These are phyloP conservation scores for Microtus richardsoni DNA, from an alignment of 2,113 vertebrate genomes.

Conservation along the genomic window DNA sequence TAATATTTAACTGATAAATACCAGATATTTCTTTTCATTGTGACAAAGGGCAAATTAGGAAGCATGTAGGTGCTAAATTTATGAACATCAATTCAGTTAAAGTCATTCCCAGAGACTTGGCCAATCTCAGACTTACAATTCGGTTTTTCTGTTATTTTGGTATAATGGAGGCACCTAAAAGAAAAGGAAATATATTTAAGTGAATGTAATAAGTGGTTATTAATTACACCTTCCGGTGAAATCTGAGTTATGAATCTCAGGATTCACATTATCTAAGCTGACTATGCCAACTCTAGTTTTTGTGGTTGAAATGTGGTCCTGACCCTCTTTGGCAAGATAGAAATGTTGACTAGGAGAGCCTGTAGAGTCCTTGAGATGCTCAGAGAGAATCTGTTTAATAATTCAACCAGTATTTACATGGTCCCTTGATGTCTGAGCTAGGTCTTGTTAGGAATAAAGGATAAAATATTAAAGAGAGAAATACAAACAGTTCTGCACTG, in stretches of 20 bases:
- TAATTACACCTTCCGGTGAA: neutral
- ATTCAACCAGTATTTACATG: slow-evolving; percentile 77
- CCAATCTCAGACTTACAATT: neutral
- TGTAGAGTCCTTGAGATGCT: slow-evolving; percentile 56
- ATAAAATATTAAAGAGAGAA: slow-evolving; percentile 80
- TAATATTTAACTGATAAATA: neutral
- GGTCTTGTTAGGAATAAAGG: slow-evolving; percentile 71
- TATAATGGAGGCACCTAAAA: neutral
- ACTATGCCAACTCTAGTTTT: slow-evolving; percentile 20
- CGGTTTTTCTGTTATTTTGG: neutral
- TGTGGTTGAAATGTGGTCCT: neutral
- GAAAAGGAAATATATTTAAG: slow-evolving; percentile 14
- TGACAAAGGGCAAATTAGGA: neutral
- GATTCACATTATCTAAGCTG: neutral
- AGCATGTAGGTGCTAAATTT: neutral
- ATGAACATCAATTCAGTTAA: neutral
- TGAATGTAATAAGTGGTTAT: neutral
- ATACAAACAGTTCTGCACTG: slow-evolving; percentile 69
- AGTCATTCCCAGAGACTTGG: neutral
- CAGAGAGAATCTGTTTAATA: slow-evolving; percentile 69
- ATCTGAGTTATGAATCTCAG: neutral
- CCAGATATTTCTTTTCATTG: neutral
- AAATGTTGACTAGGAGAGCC: slow-evolving; percentile 50
- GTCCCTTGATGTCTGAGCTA: slow-evolving; percentile 51
- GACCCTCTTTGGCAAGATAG: neutral